Conservation (phyloP, 2,113 vertebrate genomes). For the Columba livia region DNA sequence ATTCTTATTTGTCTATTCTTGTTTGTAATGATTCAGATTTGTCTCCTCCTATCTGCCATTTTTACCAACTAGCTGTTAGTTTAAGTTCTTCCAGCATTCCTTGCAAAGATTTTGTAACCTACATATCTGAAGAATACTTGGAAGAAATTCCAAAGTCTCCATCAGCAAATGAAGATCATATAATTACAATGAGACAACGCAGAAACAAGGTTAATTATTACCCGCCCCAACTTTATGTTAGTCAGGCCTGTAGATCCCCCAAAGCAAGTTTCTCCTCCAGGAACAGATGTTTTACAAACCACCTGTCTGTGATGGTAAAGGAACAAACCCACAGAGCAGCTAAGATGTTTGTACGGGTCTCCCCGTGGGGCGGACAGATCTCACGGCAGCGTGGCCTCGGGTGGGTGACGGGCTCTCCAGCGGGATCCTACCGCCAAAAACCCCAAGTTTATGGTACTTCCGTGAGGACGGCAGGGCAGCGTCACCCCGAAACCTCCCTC, state of each 20-base stretch:
- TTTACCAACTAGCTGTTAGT: not conserved
- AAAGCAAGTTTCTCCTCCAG: not conserved
- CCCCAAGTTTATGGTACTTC: accelerated
- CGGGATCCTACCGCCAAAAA: not conserved
- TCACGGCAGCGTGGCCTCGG: accelerated
- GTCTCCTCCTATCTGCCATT: not conserved
- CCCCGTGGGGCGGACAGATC: accelerated
- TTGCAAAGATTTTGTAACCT: not conserved
- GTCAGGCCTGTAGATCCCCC: not conserved
- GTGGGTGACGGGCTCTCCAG: not conserved
- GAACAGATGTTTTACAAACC: not conserved
- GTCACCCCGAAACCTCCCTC: not conserved
- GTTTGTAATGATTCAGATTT: not conserved
- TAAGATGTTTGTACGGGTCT: not conserved
- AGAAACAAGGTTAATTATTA: not conserved
- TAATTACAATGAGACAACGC: not conserved
- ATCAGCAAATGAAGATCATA: not conserved
- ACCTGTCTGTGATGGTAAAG: not conserved
- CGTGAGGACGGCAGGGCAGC: accelerated
- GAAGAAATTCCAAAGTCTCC: not conserved
- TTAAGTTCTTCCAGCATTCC: not conserved
- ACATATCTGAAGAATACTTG: not conserved
- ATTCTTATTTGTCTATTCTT: not conserved
- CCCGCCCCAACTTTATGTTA: not conserved
- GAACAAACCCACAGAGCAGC: not conserved